Evolutionary conservation across 1,140 invertebrate species (phyloP).

Genomic region (Bombus confusus): DNA sequence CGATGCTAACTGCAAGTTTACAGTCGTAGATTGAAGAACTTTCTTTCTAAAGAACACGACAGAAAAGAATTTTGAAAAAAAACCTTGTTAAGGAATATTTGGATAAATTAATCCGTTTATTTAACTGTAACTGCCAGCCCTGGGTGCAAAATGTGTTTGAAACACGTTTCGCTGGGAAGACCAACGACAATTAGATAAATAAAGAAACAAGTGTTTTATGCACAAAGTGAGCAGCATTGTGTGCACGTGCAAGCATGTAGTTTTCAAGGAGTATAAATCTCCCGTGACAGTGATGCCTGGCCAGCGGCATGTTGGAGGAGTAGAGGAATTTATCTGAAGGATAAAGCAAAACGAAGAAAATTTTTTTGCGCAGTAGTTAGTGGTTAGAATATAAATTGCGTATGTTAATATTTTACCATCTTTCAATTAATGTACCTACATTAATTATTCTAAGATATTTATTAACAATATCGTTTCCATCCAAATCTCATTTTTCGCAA

Average conservation of each 20-base stretch:
- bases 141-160: background rate
- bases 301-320: constrained; percentile 58
- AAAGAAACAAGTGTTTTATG: constrained; percentile 56
- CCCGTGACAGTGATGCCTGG: constrained; percentile 73
- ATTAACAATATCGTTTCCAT: background rate
- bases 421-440: background rate
- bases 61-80: background rate
- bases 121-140: background rate
- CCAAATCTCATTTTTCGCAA: background rate
- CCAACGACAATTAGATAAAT: constrained; percentile 37
- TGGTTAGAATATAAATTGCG: constrained; percentile 62
- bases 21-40: background rate
- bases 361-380: constrained; percentile 33
- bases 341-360: constrained; percentile 48
- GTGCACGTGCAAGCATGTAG: constrained; percentile 35
- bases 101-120: background rate
- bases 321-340: constrained; percentile 56
- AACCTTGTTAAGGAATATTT: background rate
- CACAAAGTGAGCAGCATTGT: too few relatives aligned
- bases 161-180: background rate
- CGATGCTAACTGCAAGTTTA: background rate
- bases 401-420: background rate
- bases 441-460: background rate
- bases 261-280: constrained; percentile 72
- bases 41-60: too few relatives aligned